Evolutionary conservation across 2,888 invertebrate genomes (phyloP), one percentile per base, ranked within the genome.

Genomic region (Crocallis elinguaria): DNA sequence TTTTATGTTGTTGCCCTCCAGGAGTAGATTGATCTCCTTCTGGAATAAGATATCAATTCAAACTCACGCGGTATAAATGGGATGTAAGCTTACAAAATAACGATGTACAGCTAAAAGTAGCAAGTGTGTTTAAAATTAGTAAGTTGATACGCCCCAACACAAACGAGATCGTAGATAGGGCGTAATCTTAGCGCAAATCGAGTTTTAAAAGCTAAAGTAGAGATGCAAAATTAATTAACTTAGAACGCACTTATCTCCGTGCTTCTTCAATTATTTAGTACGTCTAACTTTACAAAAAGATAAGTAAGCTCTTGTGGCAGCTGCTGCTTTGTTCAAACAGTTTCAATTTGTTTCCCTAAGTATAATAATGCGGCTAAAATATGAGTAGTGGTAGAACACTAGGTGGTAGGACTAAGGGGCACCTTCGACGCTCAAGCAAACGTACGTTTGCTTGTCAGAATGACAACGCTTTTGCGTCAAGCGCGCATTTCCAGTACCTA

Each of bases 251-350:
- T 51, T 56, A 54, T 42, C 50, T 50, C 30, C 25, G 45, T 33
- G 33, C 30, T 50, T 49, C 64, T 67, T 64, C 65, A 65, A 69
- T 68, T 63, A 68, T 58, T 48, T 53, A 57, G 49, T 59, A 56
- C 57, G 52, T 66, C 39, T 55, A 62, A 64, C 57, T 66, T 58
- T 44, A 48, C 57, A 41, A 57, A 49, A 45, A 57, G 57, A 65
- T 63, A 65, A 67, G 41, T 57, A 46, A 58, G 48, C 42, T 25
- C 45, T 46, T 50, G 39, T 42, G 54, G 62, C 58, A 69, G 62
- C 59, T 64, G 65, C 51, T 55, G 66, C 56, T 73, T 69, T 60
- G 69, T 70, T 66, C 63, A 57, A 69, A 69, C 67, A 64, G 66
- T 62, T 70, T 70, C 55, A 62, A 66, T 65, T 67, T 67, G n/a